Conservation (phyloP, 2,888 invertebrate genomes). For the Stenolophus ochropezus region DNA sequence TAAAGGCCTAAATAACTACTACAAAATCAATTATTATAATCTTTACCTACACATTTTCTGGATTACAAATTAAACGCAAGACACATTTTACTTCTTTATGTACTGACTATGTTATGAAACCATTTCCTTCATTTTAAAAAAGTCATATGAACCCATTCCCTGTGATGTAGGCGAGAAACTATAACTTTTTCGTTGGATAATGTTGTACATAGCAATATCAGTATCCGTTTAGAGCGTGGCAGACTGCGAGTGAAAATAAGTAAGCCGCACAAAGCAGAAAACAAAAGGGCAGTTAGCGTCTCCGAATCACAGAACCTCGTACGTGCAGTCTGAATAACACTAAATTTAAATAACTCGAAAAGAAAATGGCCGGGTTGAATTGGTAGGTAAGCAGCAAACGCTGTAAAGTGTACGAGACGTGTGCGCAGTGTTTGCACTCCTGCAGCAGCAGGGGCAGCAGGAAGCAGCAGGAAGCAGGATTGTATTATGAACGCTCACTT, state of each 20-base stretch:
- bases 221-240: not conserved
- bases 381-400: slow-evolving; percentile 44
- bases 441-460: not conserved
- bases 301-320: slow-evolving; percentile 20
- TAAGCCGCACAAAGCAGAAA: slow-evolving; percentile 16
- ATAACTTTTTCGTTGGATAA: not conserved
- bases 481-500: not conserved
- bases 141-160: not conserved
- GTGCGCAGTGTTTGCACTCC: slow-evolving; percentile 22
- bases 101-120: too few relatives aligned
- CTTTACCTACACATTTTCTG: too few relatives aligned
- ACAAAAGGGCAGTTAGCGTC: slow-evolving; percentile 48
- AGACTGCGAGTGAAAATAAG: slow-evolving; percentile 27
- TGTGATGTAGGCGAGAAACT: not conserved
- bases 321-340: slow-evolving; percentile 49
- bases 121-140: too few relatives aligned
- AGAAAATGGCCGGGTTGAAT: slow-evolving; percentile 38
- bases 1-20: too few relatives aligned
- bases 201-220: not conserved
- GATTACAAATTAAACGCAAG: too few relatives aligned
- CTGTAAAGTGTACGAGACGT: slow-evolving; percentile 27
- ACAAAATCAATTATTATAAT: too few relatives aligned
- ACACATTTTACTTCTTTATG: too few relatives aligned
- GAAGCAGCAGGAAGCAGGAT: not conserved
- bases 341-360: slow-evolving; percentile 56